Conservation (phyloP, 2,113 vertebrate species). For the Pelvicachromis taeniatus region DNA sequence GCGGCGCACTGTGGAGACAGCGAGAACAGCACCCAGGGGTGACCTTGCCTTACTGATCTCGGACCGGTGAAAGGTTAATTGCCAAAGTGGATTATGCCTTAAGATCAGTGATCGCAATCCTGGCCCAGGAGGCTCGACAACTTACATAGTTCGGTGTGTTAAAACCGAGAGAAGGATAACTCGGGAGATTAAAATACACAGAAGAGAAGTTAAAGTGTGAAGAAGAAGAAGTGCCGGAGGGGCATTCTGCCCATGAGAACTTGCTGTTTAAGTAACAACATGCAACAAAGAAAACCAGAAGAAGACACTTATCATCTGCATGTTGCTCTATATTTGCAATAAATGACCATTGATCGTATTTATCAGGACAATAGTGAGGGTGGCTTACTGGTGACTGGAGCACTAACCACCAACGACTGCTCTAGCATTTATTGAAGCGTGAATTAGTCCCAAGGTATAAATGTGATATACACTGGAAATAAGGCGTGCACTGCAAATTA, state of each 20-base stretch:
- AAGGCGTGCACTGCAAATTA: background rate
- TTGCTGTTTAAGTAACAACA: background rate
- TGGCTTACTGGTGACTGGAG: background rate
- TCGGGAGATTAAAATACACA: background rate
- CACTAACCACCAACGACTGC: background rate
- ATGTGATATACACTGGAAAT: background rate
- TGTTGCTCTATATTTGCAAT: background rate
- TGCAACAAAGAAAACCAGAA: background rate
- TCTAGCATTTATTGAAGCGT: background rate
- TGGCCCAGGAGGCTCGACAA: conserved; percentile 29
- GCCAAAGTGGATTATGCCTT: conserved; percentile 75
- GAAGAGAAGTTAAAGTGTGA: background rate
- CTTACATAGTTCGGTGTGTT: conserved; percentile 48
- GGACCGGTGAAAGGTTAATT: conserved; percentile 74
- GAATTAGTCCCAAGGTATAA: background rate
- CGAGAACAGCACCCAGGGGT: conserved; percentile 67
- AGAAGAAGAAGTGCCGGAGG: conserved; percentile 15
- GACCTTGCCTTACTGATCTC: conserved; percentile 73
- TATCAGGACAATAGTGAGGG: background rate
- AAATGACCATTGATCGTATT: background rate
- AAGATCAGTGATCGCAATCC: conserved; percentile 69
- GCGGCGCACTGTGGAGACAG: conserved; percentile 53
- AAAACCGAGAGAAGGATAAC: background rate
- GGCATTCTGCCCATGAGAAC: background rate
- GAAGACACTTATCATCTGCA: background rate